Evolutionary conservation across 2,888 invertebrate species (phyloP), one percentile per base, ranked within the genome.

Genomic region (Syrista parreyssii): DNA sequence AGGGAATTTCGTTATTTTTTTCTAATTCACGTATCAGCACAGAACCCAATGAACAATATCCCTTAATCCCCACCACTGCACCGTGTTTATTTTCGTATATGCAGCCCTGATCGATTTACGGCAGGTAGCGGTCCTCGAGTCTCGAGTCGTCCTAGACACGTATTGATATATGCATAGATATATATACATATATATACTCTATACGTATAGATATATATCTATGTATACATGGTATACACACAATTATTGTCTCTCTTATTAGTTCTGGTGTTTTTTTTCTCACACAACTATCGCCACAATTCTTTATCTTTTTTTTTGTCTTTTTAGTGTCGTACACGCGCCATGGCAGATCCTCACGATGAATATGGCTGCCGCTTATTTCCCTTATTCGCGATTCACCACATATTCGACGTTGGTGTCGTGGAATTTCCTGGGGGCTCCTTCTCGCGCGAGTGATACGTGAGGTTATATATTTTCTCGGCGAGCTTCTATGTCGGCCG

Each of bases 401-500:
- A 55, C 55, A 23, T 23, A 23, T 55, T 55, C 55, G 23, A 55
- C 23, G 55, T 55, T 15, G 9, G 23, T 23, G 23, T 34, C 34
- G 34, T 23, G 55, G 55, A 55, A 23, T 55, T 55, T 55, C 55
- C 55, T 23, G 55, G 55, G 55, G 23, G 23, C 9, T n/a, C 23
- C 23, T 9, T 6, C 71, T 71, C 71, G 71, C 12, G 71, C 31
- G 31, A 71, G 71, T 9, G 23, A 71, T 15, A 12, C 33, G 31
- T 6, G 31, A 31, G 33, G 71, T 33, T 30, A 33, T 33, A 71
- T 33, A 31, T 33, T 71, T 71, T 71, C 71, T 71, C 71, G 31
- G 32, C 23, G 71, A 31, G 71, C 71, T 32, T 32, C 32, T 31
- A 71, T 82, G 85, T 78, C 80, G 81, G 74, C 78, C 81, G 85